phyloP scores from a whole-genome alignment of 2,888 invertebrate species.

The Endomychus coccineus region DNA sequence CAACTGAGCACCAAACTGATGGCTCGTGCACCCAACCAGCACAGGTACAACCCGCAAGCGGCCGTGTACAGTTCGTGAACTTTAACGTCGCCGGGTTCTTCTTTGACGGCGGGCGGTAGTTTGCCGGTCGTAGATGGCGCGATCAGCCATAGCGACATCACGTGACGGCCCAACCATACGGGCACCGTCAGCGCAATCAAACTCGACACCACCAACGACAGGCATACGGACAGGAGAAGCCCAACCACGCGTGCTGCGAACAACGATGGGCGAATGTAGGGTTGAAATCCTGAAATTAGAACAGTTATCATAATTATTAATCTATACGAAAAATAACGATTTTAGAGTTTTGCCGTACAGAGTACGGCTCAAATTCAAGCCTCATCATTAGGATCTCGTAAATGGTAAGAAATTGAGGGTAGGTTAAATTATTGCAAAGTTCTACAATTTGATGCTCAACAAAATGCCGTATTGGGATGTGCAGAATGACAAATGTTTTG shows the following conservation, averaged over 20 bases:
- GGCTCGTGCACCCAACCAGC: constrained; percentile 86
- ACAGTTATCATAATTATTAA: no score
- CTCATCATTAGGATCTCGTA: no score
- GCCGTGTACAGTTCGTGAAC: constrained; percentile 96
- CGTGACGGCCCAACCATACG: constrained; percentile 80
- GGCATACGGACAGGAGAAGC: constrained; percentile 69
- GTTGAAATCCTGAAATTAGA: constrained; percentile 65
- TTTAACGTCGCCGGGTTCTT: constrained; percentile 28
- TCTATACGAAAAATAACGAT: no score
- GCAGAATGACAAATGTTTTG: no score
- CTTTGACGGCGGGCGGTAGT: constrained; percentile 20
- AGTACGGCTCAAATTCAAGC: no score
- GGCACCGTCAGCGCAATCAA: constrained; percentile 81
- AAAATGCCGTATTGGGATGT: no score
- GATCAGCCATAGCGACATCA: constrained; percentile 77
- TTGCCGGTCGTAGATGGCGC: constrained; percentile 17
- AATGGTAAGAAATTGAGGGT: no score
- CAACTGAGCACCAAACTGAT: constrained; percentile 76
- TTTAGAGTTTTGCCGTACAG: no score
- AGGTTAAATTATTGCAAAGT: no score
- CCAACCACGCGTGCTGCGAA: constrained; percentile 64
- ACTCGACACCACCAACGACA: constrained; percentile 78
- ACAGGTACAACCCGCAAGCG: constrained; percentile 88
- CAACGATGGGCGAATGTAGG: constrained; percentile 78
- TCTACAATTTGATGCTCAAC: no score